Conservation (phyloP, 1,140 invertebrate species). For the Armadillidium nasatum region DNA sequence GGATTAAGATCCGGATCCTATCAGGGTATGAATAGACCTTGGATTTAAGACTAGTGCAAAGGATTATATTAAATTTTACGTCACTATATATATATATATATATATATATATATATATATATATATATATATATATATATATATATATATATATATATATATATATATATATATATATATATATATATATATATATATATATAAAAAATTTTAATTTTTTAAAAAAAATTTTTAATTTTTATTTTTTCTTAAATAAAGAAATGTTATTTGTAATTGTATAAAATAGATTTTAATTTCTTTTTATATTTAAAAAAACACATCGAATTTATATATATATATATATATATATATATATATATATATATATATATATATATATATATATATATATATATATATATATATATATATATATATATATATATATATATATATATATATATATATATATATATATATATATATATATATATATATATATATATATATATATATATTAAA, state of each 20-base stretch:
- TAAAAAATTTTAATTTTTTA: neutral
- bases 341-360: conserved; percentile 1
- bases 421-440: neutral
- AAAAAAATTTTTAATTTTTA: neutral
- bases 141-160: neutral
- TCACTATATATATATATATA: neutral
- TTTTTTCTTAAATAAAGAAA: neutral
- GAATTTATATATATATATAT: neutral
- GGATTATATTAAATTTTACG: neutral
- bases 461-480: conserved; percentile 4
- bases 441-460: neutral
- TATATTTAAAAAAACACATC: neutral
- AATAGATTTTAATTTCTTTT: neutral
- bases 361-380: neutral
- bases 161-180: conserved; percentile 2
- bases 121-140: conserved; percentile 14
- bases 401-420: neutral
- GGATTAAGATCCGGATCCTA: conserved; percentile 62
- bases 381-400: neutral
- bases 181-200: neutral
- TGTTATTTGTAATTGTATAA: neutral
- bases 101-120: conserved; percentile 14
- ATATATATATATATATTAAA: neutral
- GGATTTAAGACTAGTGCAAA: conserved; percentile 33
- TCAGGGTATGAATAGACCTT: conserved; percentile 59